Evolutionary conservation across 1,140 invertebrate genomes (phyloP).

Genomic region (Ceratitis capitata): DNA sequence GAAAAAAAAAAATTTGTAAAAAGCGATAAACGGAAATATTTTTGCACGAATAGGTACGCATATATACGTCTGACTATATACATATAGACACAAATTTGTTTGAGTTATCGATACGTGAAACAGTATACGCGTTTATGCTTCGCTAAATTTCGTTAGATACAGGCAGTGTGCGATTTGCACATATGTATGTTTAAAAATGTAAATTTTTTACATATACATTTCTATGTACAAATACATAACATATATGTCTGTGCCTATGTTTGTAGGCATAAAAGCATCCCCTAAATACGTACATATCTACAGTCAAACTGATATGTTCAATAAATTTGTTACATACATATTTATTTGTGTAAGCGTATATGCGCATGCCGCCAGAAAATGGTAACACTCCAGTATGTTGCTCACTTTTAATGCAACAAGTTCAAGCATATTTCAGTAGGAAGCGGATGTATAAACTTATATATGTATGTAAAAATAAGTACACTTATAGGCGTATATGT

Average conservation of each 20-base stretch:
- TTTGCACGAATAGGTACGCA: background rate
- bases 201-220: background rate
- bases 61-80: background rate
- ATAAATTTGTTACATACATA: too few species aligned
- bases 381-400: background rate
- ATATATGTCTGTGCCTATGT: background rate
- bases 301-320: too few species aligned
- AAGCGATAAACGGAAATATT: background rate
- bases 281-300: background rate
- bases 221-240: background rate
- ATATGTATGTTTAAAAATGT: background rate
- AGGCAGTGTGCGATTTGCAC: background rate
- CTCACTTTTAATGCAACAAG: background rate
- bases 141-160: background rate
- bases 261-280: background rate
- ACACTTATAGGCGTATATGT: background rate
- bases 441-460: background rate
- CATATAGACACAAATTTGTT: background rate
- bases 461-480: background rate
- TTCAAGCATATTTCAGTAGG: background rate
- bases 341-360: too few species aligned
- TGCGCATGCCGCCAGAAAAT: background rate
- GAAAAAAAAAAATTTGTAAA: background rate
- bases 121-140: background rate
- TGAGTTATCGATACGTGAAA: constrained; percentile 4